A percentile compares a stretch with the other conserved stretches of the same genome.
Conservation (phyloP, 1,140 invertebrate genomes). For the Orius insidiosus region DNA sequence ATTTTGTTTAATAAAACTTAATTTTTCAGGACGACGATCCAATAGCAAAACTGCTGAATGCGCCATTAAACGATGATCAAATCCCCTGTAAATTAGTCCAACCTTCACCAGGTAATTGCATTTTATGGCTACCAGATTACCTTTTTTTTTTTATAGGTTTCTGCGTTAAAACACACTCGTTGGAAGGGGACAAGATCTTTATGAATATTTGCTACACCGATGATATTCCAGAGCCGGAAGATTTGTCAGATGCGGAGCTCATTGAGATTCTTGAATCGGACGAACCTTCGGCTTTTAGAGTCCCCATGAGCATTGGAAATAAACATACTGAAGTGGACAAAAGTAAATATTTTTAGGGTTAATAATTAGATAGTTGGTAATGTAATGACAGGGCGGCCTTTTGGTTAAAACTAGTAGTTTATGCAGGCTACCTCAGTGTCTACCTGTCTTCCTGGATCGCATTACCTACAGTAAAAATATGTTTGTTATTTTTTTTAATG, state of each 20-base stretch:
- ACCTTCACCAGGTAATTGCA: not conserved
- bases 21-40: too few relatives aligned
- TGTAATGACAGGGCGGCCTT: too few relatives aligned
- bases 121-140: not conserved
- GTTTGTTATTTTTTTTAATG: too few relatives aligned
- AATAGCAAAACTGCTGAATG: too few relatives aligned
- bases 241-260: conserved; percentile 60
- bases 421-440: too few relatives aligned
- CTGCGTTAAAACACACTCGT: conserved; percentile 62
- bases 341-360: too few relatives aligned
- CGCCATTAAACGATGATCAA: too few relatives aligned
- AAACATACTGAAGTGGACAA: conserved; percentile 62
- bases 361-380: too few relatives aligned
- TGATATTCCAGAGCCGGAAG: conserved; percentile 58
- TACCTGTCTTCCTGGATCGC: too few relatives aligned
- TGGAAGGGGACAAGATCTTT: conserved; percentile 52
- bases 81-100: not conserved
- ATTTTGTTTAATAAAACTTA: too few relatives aligned
- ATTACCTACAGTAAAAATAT: too few relatives aligned
- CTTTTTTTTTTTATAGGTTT: conserved; percentile 40
- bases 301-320: conserved; percentile 79
- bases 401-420: too few relatives aligned
- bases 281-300: conserved; percentile 46
- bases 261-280: conserved; percentile 50
- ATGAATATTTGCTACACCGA: conserved; percentile 61